Evolutionary conservation across 2,888 invertebrate genomes (phyloP), one percentile per base, ranked within the genome.

Genomic region (Dione vanillae): DNA sequence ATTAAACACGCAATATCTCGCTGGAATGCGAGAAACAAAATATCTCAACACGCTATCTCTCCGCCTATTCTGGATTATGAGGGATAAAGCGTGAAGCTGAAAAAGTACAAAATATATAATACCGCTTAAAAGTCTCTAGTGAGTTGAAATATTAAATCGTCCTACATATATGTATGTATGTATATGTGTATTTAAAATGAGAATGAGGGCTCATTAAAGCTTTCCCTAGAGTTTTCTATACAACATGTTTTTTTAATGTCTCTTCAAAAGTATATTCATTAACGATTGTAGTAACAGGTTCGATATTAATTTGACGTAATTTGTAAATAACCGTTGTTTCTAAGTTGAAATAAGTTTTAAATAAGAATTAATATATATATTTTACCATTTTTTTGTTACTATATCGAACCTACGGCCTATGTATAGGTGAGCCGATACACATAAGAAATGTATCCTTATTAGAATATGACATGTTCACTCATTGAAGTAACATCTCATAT

Each of bases 161-260:
- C 35, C n/a, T 35, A n/a, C n/a, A 49, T 27, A 27, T 5, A 20
- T 35, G 10, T 54, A 37, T 14, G 14, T 14, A 14, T 9, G 27
- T 14, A n/a, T 35, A 35, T 35, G n/a, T n/a, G 1, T 59, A 20
- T 41, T 40, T 59, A 43, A n/a, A 43, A 43, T n/a, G 20, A n/a
- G 43, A 43, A n/a, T 43, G 19, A 43, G 20, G 27, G 20, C 10
- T 61, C 43, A 61, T 43, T 61, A 61, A 61, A 43, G 43, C 0
- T 43, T 20, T 27, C 59, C 59, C 59, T 43, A 20, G 59, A 61
- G 59, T 27, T 61, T 61, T 27, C 59, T n/a, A 43, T 43, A 10
- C 35, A 16, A 35, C 16, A n/a, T 56, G 8, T 56, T 56, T 56
- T 54, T 56, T n/a, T 11, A 37, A 37, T 37, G n/a, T 35, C 35